Evolutionary conservation across 2,797 vertebrate species (phyloP), one percentile per base, ranked within the genome.

Genomic region (Pterois miles): DNA sequence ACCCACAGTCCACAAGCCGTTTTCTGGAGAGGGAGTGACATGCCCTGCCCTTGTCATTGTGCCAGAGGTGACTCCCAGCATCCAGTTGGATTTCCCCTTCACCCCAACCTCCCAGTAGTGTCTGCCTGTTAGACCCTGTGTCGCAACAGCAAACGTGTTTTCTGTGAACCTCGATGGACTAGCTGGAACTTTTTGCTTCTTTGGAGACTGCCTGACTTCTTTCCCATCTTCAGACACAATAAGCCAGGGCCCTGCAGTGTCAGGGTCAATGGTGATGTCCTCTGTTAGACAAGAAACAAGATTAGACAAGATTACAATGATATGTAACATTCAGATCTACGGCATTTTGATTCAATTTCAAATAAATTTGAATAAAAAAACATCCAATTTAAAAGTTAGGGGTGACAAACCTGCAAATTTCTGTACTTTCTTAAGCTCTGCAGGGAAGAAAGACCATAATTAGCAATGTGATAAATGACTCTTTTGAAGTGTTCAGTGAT

Each of bases 101-200:
- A 64, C 65, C 40, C 12, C 4, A 11, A 83, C 40, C 78, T 87
- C 83, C 83, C 81, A 62, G 65, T 74, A 82, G 65, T 72, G 71
- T 25, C 79, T 69, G 63, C 65, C 71, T 8, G 50, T 67, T 5
- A n/a, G 22, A 5, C 53, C 50, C 8, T 43, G 40, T 43, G 40
- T 43, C 40, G 40, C 40, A 43, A 43, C 7, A 0, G 40, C 40
- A 43, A 43, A 43, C 18, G 40, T 43, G 40, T 43, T 43, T 43
- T 43, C 57, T 8, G 31, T 74, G 63, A 81, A 72, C 36, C 75
- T 65, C 23, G 27, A 27, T 12, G 10, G 22, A 27, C 34, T 25
- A 0, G 8, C 0, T 16, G 22, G 67, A 50, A 64, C 50, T 29
- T 63, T 64, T 1, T 69, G 57, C 27, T 67, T 70, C 58, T 69